A percentile compares a stretch with the other conserved stretches of the same genome.
These are phyloP conservation scores for Alcis repandata DNA, from an alignment of 2,888 invertebrate species.

Conservation along the genomic window DNA sequence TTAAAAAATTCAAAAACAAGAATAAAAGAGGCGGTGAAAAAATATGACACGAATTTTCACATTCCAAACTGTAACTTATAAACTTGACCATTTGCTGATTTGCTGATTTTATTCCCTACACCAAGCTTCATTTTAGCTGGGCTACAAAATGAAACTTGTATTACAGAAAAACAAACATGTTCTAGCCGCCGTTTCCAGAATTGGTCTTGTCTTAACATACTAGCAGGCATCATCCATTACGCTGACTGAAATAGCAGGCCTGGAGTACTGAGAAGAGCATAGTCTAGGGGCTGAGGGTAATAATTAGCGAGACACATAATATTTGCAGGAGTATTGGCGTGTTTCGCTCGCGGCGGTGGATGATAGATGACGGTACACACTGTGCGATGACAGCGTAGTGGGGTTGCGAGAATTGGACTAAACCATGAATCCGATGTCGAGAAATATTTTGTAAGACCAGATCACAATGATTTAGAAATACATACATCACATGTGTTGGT, in stretches of 20 bases:
- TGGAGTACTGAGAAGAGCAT: conserved; percentile 21
- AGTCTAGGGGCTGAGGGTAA: conserved; percentile 39
- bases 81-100: too few relatives aligned
- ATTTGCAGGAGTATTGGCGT: conserved; percentile 45
- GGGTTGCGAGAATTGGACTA: conserved; percentile 35
- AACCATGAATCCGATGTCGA: background rate
- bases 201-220: background rate
- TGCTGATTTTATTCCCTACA: background rate
- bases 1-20: background rate
- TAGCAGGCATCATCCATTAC: conserved; percentile 19
- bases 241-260: conserved; percentile 16
- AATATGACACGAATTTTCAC: too few relatives aligned
- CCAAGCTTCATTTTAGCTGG: background rate
- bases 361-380: conserved; percentile 54
- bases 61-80: too few relatives aligned
- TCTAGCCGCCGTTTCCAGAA: background rate
- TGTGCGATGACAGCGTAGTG: conserved; percentile 53
- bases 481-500: too few relatives aligned
- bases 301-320: conserved; percentile 43
- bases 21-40: too few relatives aligned
- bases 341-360: conserved; percentile 48
- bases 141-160: background rate
- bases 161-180: background rate
- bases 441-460: background rate
- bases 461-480: too few relatives aligned